phyloP scores from a whole-genome alignment of 1,140 invertebrate species.

The Leptopilina boulardi region DNA sequence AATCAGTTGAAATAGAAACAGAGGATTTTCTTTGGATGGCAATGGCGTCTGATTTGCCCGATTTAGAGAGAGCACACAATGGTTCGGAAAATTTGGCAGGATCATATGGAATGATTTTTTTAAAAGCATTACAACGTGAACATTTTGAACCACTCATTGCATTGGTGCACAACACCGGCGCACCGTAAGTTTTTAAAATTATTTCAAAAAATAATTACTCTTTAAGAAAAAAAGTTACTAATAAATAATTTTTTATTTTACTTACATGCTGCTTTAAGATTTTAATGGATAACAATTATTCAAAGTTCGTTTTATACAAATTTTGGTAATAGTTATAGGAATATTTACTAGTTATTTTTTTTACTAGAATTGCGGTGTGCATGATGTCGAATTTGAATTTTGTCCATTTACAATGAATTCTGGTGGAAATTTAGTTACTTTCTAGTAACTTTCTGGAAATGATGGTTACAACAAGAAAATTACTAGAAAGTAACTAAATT shows the following conservation, averaged over 20 bases:
- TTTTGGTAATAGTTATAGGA: too few species aligned
- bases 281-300: not conserved
- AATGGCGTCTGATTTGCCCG: slow-evolving; percentile 86
- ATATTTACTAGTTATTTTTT: too few species aligned
- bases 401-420: too few species aligned
- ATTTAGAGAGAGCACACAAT: slow-evolving; percentile 78
- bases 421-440: too few species aligned
- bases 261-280: not conserved
- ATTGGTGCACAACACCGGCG: slow-evolving; percentile 83
- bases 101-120: slow-evolving; percentile 62
- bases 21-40: slow-evolving; percentile 86
- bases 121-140: slow-evolving; percentile 61
- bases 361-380: too few species aligned
- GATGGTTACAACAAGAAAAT: too few species aligned
- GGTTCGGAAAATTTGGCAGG: slow-evolving; percentile 53
- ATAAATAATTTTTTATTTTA: slow-evolving; percentile 20
- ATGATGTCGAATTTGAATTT: too few species aligned
- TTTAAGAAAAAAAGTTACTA: too few species aligned
- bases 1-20: slow-evolving; percentile 78
- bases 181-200: slow-evolving; percentile 72
- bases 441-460: too few species aligned
- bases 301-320: too few species aligned
- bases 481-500: too few species aligned
- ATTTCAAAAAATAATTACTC: slow-evolving; percentile 27
- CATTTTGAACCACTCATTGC: slow-evolving; percentile 59